Evolutionary conservation across 2,797 vertebrate species (phyloP).

Genomic region (Borostomias antarcticus): DNA sequence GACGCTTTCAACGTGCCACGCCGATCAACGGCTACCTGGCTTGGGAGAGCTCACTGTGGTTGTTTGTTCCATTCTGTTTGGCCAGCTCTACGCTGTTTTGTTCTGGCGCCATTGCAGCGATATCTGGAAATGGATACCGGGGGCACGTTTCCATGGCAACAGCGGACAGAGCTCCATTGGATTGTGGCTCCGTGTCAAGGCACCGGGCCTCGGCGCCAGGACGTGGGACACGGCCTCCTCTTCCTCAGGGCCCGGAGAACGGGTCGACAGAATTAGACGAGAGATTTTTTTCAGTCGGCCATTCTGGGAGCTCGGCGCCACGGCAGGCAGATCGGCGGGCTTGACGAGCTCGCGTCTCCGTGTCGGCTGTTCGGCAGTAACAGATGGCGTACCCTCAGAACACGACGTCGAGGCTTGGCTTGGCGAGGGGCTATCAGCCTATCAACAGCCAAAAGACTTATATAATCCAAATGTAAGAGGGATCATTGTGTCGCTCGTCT

Average conservation of each 20-base stretch:
- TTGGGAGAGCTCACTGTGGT: conserved; percentile 42
- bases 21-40: conserved; percentile 26
- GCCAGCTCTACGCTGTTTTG: conserved; percentile 50
- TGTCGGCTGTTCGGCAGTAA: conserved; percentile 10
- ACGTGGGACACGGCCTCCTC: no score
- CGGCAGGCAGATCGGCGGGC: no score
- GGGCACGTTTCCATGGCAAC: conserved; percentile 78
- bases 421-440: conserved; percentile 41
- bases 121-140: conserved; percentile 43
- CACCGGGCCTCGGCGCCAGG: conserved; percentile 68
- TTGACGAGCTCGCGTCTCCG: conserved; percentile 21
- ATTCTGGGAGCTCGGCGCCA: no score
- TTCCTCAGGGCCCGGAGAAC: no score
- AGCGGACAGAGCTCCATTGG: conserved; percentile 67
- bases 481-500: no score
- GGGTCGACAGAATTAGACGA: no score
- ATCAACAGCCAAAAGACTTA: conserved; percentile 45
- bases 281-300: no score
- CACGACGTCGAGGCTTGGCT: conserved; percentile 29
- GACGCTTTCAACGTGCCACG: background rate
- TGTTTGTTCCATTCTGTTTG: conserved; percentile 22
- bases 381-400: conserved; percentile 13
- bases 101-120: conserved; percentile 58
- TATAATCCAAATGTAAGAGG: conserved; percentile 48
- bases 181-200: conserved; percentile 75